These are phyloP conservation scores for Acanthococcus lagerstroemiae DNA, from an alignment of 2,888 invertebrate species.

Conservation along the genomic window DNA sequence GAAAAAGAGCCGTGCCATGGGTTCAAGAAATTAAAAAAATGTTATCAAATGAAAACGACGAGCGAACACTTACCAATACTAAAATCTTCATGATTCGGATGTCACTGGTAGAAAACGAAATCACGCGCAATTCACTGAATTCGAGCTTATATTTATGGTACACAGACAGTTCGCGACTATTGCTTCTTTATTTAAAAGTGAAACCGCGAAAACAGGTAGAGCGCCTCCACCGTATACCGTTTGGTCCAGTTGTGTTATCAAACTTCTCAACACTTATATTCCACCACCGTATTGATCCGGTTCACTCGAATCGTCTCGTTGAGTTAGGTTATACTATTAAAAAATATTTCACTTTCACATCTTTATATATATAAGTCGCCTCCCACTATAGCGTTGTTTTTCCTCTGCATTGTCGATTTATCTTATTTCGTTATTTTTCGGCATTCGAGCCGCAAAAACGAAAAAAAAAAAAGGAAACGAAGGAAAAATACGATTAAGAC, in stretches of 20 bases:
- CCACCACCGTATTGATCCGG: conserved; percentile 29
- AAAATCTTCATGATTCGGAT: no score
- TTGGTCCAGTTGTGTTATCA: conserved; percentile 20
- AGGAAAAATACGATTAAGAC: background rate
- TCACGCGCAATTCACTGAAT: no score
- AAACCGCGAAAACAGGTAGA: conserved; percentile 22
- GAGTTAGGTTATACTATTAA: conserved; percentile 21
- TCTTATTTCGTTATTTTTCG: background rate
- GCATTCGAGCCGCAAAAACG: background rate
- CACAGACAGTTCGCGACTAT: no score
- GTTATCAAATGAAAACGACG: no score
- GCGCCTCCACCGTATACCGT: background rate
- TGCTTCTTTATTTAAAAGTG: background rate
- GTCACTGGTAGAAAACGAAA: no score
- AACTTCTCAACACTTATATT: conserved; percentile 15
- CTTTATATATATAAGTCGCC: conserved; percentile 23
- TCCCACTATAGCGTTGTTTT: conserved; percentile 10
- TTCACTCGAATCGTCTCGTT: conserved; percentile 27
- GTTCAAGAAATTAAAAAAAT: no score
- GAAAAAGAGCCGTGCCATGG: no score
- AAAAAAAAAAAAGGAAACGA: background rate
- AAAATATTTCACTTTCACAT: conserved; percentile 31
- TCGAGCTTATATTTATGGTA: no score
- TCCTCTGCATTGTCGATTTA: background rate
- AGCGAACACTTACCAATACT: no score